Base-by-base conservation (phyloP, 1,140 invertebrate species). In the Papilio dardanus region DNA sequence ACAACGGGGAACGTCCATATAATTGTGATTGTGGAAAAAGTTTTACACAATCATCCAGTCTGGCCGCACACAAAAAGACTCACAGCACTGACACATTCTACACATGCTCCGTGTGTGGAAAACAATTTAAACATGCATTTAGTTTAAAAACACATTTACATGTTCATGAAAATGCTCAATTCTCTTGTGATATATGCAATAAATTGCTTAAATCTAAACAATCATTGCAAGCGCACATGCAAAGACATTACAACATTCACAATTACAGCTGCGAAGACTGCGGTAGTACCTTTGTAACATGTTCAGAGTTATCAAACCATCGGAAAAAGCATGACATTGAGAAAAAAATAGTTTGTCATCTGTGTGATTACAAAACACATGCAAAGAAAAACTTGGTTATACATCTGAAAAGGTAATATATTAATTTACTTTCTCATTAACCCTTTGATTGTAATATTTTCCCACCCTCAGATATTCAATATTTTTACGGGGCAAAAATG, bases 41-140 rank as follows among this genome's bases (percentile, higher is more conserved):
- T 2, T 96, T 96, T 82, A 95, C 93, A 8, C 94, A 94, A 78
- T 90, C 91, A 16, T 89, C 93, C 6, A 93, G 92, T 75, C 81
- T 95, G 2, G 84, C 83, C 58, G 92, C 92, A 33, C 94, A 95
- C 83, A 79, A 83, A 21, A 93, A 93, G 77, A 95, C 89, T 37
- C 94, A 95, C 74, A 93, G 90, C 75, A 83, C 82, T 50, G 80
- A 79, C 35, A 91, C 84, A 42, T 92, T 94, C 71, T 96, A 93
- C 79, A 96, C 94, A 31, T 96, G 96, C 85, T 86, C 94, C 19
- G 79, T 94, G 46, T 96, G 95, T 87, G 94, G 95, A 19, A 95
- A 95, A 81, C 94, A 95, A 86, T 96, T 96, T 87, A 94, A 95
- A 81, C 89, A 91, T 83, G 88, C 88, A 35, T 91, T 89, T 71